phyloP scores from a whole-genome alignment of 2,888 invertebrate genomes.

The Megastigmus dorsalis region DNA sequence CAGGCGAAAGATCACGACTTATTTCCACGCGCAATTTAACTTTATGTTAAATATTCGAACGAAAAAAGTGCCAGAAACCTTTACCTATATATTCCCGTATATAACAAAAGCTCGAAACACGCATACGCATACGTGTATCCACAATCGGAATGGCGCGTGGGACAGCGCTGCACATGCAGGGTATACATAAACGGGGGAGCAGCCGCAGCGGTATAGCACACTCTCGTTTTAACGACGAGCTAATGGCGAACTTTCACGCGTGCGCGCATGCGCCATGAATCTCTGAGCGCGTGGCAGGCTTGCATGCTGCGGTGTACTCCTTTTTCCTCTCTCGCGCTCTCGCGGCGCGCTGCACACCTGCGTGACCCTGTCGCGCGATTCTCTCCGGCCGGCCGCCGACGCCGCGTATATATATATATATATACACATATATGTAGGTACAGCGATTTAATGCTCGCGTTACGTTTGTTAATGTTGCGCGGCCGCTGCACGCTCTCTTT shows the following conservation, averaged over 20 bases:
- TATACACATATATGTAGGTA: too few species aligned
- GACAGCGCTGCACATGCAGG: too few species aligned
- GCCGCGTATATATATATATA: too few species aligned
- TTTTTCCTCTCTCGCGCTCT: constrained; percentile 52
- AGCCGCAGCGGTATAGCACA: neutral
- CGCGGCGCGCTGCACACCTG: constrained; percentile 59
- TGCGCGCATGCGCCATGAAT: constrained; percentile 62
- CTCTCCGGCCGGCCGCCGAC: neutral
- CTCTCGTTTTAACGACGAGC: constrained; percentile 26
- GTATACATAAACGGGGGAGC: constrained; percentile 4
- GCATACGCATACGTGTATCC: too few species aligned
- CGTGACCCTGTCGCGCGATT: constrained; percentile 58
- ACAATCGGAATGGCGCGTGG: too few species aligned
- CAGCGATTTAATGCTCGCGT: constrained; percentile 55
- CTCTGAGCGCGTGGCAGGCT: constrained; percentile 61
- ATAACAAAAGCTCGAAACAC: too few species aligned
- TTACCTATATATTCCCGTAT: too few species aligned
- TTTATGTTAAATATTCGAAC: too few species aligned
- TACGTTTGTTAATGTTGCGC: constrained; percentile 54
- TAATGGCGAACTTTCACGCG: constrained; percentile 39
- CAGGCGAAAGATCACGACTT: too few species aligned
- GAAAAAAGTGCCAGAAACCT: too few species aligned
- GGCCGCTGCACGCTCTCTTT: constrained; percentile 1
- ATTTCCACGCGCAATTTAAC: too few species aligned
- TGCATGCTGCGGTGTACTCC: too few species aligned